Conservation (phyloP, 2,888 invertebrate genomes). For the Incurvaria masculella region DNA sequence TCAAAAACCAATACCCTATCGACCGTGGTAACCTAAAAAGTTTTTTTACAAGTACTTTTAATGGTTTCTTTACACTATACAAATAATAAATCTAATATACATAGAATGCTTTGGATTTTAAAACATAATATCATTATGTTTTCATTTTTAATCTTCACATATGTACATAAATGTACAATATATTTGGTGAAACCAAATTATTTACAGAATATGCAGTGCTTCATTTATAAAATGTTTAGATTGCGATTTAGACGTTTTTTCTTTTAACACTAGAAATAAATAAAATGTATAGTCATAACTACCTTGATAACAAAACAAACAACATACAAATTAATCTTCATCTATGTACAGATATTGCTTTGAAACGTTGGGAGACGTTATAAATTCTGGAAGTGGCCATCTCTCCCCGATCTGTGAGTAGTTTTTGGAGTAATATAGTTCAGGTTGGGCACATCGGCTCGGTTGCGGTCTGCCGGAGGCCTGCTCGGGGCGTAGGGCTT, state of each 20-base stretch:
- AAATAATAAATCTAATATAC: too few relatives aligned
- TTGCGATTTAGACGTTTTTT: not conserved
- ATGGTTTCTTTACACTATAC: too few relatives aligned
- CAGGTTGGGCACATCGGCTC: conserved; percentile 39
- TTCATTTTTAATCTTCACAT: not conserved
- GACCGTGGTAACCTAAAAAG: too few relatives aligned
- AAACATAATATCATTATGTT: not conserved
- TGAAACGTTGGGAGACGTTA: conserved; percentile 33
- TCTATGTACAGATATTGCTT: conserved; percentile 34
- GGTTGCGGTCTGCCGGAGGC: conserved; percentile 24
- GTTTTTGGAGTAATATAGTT: conserved; percentile 49
- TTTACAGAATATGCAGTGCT: too few relatives aligned
- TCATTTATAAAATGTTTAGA: conserved; percentile 16
- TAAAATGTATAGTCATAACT: conserved; percentile 9
- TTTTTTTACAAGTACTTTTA: too few relatives aligned
- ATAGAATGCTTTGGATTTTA: too few relatives aligned
- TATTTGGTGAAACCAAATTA: not conserved
- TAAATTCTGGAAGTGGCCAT: conserved; percentile 53
- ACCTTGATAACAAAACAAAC: conserved; percentile 10
- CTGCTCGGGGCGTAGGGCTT: conserved; percentile 29
- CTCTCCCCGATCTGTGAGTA: conserved; percentile 32
- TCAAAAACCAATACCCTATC: too few relatives aligned
- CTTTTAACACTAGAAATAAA: not conserved
- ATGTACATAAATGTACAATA: not conserved
- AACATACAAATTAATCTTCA: conserved; percentile 4